These are phyloP conservation scores for Falco rusticolus DNA, from an alignment of 2,797 vertebrate genomes.

Conservation along the genomic window DNA sequence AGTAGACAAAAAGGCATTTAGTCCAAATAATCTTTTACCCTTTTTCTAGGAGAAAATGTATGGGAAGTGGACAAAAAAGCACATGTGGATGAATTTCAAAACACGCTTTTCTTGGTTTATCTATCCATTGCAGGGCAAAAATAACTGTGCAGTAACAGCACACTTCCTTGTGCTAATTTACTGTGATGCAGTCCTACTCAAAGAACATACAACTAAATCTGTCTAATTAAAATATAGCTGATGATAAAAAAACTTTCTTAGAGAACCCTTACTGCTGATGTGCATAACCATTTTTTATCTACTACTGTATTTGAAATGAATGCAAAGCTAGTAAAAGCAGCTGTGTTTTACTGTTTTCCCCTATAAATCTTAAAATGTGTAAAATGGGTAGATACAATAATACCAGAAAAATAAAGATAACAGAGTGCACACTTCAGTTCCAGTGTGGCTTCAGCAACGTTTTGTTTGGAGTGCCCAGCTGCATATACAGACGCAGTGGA, in stretches of 20 bases:
- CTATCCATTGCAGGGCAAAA: neutral
- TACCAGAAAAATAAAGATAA: slow-evolving; percentile 40
- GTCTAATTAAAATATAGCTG: neutral
- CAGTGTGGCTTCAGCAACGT: slow-evolving; percentile 45
- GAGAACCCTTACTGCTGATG: neutral
- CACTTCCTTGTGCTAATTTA: neutral
- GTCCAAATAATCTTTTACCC: neutral
- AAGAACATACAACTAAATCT: neutral
- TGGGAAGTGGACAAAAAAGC: neutral
- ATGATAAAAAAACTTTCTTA: neutral
- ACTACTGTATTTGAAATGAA: neutral
- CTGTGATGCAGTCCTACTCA: neutral
- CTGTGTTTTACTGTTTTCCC: slow-evolving; percentile 45
- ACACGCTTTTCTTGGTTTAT: neutral
- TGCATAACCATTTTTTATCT: slow-evolving; percentile 1
- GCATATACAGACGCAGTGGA: slow-evolving; percentile 60
- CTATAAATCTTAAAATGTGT: slow-evolving; percentile 38
- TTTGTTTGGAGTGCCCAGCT: slow-evolving; percentile 74
- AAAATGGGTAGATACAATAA: slow-evolving; percentile 51
- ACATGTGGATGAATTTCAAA: neutral
- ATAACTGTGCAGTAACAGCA: neutral
- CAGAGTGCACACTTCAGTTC: slow-evolving; percentile 23
- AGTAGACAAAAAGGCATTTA: neutral
- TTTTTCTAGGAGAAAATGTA: neutral
- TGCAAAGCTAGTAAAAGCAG: slow-evolving; percentile 31